Percentiles rank a stretch among this genome's conserved stretches.
These are phyloP conservation scores for Motacilla tschutschensis DNA, from an alignment of 2,113 vertebrate genomes.

Conservation along the genomic window DNA sequence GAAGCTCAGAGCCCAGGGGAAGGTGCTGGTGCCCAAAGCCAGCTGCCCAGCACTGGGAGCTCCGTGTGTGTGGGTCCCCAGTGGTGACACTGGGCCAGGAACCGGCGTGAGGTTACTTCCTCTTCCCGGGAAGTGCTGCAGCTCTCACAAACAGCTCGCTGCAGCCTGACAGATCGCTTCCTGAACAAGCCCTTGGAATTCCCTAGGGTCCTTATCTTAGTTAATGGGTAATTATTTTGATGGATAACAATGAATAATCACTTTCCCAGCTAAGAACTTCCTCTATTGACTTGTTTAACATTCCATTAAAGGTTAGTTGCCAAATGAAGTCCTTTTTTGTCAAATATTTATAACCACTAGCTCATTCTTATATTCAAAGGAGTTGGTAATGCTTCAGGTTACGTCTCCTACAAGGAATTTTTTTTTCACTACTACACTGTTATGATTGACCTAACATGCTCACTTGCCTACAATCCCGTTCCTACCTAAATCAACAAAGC, in stretches of 20 bases:
- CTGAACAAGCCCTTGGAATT: slow-evolving; percentile 74
- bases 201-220: slow-evolving; percentile 73
- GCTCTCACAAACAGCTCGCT: slow-evolving; percentile 43
- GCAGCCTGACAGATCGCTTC: slow-evolving; percentile 69
- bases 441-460: neutral
- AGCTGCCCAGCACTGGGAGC: fast-evolving
- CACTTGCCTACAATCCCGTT: neutral
- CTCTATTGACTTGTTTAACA: slow-evolving; percentile 79
- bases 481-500: neutral
- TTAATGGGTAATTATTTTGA: slow-evolving; percentile 74
- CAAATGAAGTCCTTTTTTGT: slow-evolving; percentile 65
- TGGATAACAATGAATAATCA: slow-evolving; percentile 75
- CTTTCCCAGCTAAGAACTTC: slow-evolving; percentile 78
- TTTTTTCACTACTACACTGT: neutral
- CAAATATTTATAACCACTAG: slow-evolving; percentile 50
- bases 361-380: slow-evolving; percentile 57
- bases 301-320: slow-evolving; percentile 66
- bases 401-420: neutral
- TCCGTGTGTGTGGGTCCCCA: fast-evolving
- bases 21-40: neutral
- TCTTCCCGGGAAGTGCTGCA: slow-evolving; percentile 68
- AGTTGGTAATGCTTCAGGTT: slow-evolving; percentile 29
- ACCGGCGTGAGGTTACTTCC: slow-evolving; percentile 55
- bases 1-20: neutral
- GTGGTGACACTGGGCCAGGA: fast-evolving